Base-by-base conservation (phyloP, 1,140 invertebrate genomes). In the Hycleus phaleratus region DNA sequence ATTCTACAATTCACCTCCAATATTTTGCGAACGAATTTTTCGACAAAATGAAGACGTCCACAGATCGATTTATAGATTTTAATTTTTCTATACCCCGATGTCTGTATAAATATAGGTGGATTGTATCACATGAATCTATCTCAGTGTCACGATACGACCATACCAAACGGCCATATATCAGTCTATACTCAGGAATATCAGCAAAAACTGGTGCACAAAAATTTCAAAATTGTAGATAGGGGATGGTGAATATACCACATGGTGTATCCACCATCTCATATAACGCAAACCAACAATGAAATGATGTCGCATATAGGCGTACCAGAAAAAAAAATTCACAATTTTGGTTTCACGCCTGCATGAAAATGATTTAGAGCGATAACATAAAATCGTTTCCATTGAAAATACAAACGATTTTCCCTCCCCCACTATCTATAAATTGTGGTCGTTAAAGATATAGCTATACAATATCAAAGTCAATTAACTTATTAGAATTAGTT, bases 41-140 rank as follows among this genome's bases (percentile, higher is more conserved):
- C 18, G 1, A 18, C 18, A 18, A 18, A 18, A 18, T 18, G 18
- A 18, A 18, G 18, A 18, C 18, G 18, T 18, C 18, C 46, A 60
- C 56, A 56, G 56, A 60, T 60, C 32, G 4, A 32, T 60, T 56
- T 44, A 60, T 60, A 43, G 43, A 49, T 46, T 55, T 46, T 46
- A 48, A 25, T 62, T 62, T 62, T 62, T 59, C 61, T 56, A 24
- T 51, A 58, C 49, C 56, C 57, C 52, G 64, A 66, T 62, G 64
- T 66, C 60, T 32, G 7, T 32, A 3, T 32, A 32, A 5, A 32
- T 32, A 32, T 32, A 32, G 32, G 32, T 32, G 4, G 32, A 7
- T 5, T 5, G 56, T 64, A 64, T 62, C 65, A 62, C 62, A 64
- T 64, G 65, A 66, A 66, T 64, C 65, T 62, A 64, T 66, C 65